Evolutionary conservation across 64 coral and sea anemone genomes (phyloP).

Genomic region (Porites australiensis): DNA sequence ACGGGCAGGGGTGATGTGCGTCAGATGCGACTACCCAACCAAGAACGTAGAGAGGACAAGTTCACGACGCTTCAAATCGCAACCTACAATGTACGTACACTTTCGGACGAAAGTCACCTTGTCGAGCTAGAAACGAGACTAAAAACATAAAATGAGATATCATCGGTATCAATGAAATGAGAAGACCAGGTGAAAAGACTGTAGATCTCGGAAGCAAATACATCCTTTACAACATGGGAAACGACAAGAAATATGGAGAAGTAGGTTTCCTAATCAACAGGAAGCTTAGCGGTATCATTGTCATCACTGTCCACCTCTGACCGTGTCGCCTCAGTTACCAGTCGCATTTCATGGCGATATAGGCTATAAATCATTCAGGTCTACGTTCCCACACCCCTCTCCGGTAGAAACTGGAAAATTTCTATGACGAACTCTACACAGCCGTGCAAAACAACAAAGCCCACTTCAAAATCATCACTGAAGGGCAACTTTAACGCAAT

Average conservation of each 20-base stretch:
- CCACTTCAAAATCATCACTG: neutral
- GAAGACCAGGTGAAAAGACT: neutral
- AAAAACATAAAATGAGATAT: neutral
- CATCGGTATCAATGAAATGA: conserved; percentile 1
- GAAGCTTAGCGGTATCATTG: neutral
- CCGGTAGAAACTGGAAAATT: neutral
- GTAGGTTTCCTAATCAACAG: neutral
- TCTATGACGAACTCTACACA: neutral
- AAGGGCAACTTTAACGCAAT: too few species aligned
- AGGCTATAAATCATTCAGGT: neutral
- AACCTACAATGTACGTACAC: neutral
- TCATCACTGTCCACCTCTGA: neutral
- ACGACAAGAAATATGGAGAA: neutral
- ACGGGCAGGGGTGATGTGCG: neutral
- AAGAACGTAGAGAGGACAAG: neutral
- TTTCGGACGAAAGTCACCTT: neutral
- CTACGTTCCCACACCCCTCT: neutral
- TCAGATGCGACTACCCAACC: neutral
- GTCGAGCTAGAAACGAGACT: neutral
- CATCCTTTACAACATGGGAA: neutral
- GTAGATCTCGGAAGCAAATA: neutral
- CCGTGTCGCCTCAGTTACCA: neutral
- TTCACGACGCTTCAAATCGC: neutral
- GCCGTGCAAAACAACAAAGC: neutral
- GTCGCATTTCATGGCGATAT: neutral